Percentiles rank a stretch among this genome's conserved stretches.
phyloP scores from a whole-genome alignment of 2,113 vertebrate genomes.

The Labrus mixtus region DNA sequence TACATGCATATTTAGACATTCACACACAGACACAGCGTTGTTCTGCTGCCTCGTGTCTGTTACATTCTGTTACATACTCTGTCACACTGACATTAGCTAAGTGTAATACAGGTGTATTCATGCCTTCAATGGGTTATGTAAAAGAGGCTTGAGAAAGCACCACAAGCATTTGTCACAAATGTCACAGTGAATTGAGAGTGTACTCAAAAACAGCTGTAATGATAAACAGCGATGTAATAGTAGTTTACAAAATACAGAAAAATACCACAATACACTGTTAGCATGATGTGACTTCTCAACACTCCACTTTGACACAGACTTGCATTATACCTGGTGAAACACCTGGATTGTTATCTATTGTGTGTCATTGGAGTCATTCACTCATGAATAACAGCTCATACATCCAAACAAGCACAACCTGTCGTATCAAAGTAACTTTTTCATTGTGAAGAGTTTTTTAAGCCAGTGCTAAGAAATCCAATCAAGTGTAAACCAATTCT shows the following conservation, averaged over 20 bases:
- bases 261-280: background rate
- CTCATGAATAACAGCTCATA: too few species aligned
- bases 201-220: constrained; percentile 18
- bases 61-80: too few species aligned
- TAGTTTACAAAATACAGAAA: too few species aligned
- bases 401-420: background rate
- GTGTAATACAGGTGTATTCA: too few species aligned
- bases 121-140: background rate
- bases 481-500: background rate
- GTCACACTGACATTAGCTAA: too few species aligned
- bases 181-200: constrained; percentile 48
- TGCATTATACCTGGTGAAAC: too few species aligned
- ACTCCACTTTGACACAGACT: too few species aligned
- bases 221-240: background rate
- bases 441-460: background rate
- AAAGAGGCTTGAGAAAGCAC: constrained; percentile 1
- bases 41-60: too few species aligned
- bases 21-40: too few species aligned
- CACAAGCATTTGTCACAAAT: constrained; percentile 24
- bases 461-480: background rate
- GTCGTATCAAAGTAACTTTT: background rate
- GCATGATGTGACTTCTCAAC: too few species aligned
- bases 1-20: too few species aligned
- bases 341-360: too few species aligned
- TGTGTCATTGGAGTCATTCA: background rate